phyloP scores from a whole-genome alignment of 2,888 invertebrate genomes.

The Leptinotarsa haldemani region DNA sequence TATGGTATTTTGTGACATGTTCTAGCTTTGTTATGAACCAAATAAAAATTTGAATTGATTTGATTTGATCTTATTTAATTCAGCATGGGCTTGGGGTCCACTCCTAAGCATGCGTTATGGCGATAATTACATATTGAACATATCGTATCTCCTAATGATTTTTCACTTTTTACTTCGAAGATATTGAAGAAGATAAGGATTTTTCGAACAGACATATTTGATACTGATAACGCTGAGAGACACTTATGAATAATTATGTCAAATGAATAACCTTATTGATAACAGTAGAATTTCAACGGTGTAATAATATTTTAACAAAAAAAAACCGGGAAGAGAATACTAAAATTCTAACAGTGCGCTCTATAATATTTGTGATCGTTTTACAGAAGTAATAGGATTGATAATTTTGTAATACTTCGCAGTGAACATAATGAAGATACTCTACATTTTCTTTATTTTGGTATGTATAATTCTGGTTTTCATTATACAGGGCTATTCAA shows the following conservation, averaged over 20 bases:
- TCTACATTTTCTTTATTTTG: constrained; percentile 1
- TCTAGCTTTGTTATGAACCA: too few relatives aligned
- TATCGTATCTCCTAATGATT: too few relatives aligned
- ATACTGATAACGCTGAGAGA: background rate
- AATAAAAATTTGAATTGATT: too few relatives aligned
- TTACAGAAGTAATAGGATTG: background rate
- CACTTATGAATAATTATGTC: background rate
- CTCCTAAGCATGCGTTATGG: too few relatives aligned
- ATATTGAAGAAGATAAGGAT: too few relatives aligned
- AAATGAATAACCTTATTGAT: background rate
- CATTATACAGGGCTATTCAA: too few relatives aligned
- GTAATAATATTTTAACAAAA: background rate
- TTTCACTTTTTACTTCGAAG: too few relatives aligned
- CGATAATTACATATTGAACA: too few relatives aligned
- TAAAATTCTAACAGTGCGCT: background rate
- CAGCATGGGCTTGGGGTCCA: too few relatives aligned
- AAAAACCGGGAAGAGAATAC: background rate
- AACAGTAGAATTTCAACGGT: background rate
- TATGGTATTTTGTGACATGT: too few relatives aligned
- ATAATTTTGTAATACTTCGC: too few relatives aligned
- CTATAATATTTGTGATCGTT: background rate
- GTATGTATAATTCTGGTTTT: constrained; percentile 5
- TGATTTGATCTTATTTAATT: too few relatives aligned
- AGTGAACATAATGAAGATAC: background rate
- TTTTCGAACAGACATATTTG: background rate